Conservation (phyloP, 2,888 invertebrate species). For the Drosophila macrospina region DNA sequence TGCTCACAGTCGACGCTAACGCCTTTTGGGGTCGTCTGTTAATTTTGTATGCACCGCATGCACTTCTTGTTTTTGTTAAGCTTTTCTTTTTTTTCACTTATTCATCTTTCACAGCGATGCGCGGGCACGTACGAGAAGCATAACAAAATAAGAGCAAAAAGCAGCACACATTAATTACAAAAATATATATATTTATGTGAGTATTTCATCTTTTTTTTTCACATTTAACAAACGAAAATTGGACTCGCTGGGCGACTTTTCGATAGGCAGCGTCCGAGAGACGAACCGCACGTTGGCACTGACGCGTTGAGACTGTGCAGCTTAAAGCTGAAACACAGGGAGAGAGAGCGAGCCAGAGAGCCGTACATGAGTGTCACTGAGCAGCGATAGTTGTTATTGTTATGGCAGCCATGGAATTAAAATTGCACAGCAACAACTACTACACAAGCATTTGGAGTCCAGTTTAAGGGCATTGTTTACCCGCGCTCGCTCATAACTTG, state of each 20-base stretch:
- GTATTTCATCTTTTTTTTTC: slow-evolving; percentile 41
- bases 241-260: slow-evolving; percentile 42
- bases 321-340: slow-evolving; percentile 28
- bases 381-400: slow-evolving; percentile 19
- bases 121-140: slow-evolving; percentile 32
- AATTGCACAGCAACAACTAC: slow-evolving; percentile 61
- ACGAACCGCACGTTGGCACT: slow-evolving; percentile 62
- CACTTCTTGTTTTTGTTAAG: slow-evolving; percentile 25
- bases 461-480: slow-evolving; percentile 72
- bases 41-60: slow-evolving; percentile 62
- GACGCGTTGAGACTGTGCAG: slow-evolving; percentile 57
- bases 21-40: slow-evolving; percentile 36
- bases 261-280: slow-evolving; percentile 45
- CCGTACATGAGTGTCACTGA: slow-evolving; percentile 23
- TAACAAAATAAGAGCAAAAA: slow-evolving; percentile 23
- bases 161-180: slow-evolving; percentile 39
- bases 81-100: slow-evolving; percentile 29
- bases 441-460: slow-evolving; percentile 47
- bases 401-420: slow-evolving; percentile 45
- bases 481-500: slow-evolving; percentile 49
- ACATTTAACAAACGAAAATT: slow-evolving; percentile 62
- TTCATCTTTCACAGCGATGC: slow-evolving; percentile 53
- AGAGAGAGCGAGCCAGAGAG: slow-evolving; percentile 25
- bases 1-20: slow-evolving; percentile 23
- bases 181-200: slow-evolving; percentile 6